Evolutionary conservation across 1,140 invertebrate genomes (phyloP).

Genomic region (Gryon sp.): DNA sequence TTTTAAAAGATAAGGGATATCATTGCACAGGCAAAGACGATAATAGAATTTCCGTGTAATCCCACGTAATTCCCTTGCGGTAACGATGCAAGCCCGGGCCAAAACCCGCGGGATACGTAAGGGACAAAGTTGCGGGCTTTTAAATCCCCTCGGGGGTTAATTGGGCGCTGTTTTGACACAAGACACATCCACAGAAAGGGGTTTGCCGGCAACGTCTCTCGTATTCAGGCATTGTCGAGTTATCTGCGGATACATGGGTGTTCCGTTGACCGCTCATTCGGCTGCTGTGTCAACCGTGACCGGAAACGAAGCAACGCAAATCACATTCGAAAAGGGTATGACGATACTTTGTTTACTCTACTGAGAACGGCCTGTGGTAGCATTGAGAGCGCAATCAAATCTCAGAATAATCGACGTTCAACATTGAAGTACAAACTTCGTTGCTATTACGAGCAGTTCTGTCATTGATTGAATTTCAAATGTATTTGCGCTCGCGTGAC

Average conservation of each 20-base stretch:
- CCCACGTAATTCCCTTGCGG: constrained; percentile 78
- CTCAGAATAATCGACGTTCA: constrained; percentile 40
- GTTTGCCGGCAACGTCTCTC: constrained; percentile 35
- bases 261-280: constrained; percentile 43
- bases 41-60: constrained; percentile 81
- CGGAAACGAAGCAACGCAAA: constrained; percentile 22
- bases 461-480: constrained; percentile 44
- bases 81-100: constrained; percentile 61
- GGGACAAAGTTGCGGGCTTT: constrained; percentile 65
- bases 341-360: constrained; percentile 37
- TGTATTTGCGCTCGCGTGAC: constrained; percentile 27
- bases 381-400: constrained; percentile 55
- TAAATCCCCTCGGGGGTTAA: constrained; percentile 78
- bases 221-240: constrained; percentile 32
- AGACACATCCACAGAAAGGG: constrained; percentile 67
- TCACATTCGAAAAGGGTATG: constrained; percentile 16
- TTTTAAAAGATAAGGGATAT: constrained; percentile 41
- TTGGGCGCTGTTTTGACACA: constrained; percentile 77
- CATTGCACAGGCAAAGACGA: constrained; percentile 68
- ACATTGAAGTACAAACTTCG: constrained; percentile 24
- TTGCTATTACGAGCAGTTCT: constrained; percentile 24
- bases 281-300: constrained; percentile 22
- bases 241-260: no score
- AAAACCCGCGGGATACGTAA: constrained; percentile 62
- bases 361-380: constrained; percentile 39